Percentiles rank a stretch among this genome's conserved stretches.
Conservation (phyloP, 2,888 invertebrate genomes). For the Halocaridina rubra region DNA sequence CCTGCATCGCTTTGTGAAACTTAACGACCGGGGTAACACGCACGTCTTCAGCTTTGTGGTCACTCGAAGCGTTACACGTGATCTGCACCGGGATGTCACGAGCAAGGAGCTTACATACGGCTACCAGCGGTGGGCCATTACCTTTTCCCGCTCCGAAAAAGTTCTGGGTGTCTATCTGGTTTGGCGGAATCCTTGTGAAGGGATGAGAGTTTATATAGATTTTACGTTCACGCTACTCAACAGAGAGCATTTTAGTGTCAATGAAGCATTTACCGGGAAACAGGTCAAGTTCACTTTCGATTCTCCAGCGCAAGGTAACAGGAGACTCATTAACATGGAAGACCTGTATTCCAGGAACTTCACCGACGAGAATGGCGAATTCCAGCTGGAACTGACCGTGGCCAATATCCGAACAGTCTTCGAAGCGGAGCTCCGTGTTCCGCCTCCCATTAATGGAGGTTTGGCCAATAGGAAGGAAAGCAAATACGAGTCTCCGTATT, state of each 20-base stretch:
- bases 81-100: slow-evolving; percentile 82
- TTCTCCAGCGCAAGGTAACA: slow-evolving; percentile 76
- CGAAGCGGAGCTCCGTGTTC: slow-evolving; percentile 77
- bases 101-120: slow-evolving; percentile 86
- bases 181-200: slow-evolving; percentile 81
- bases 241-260: slow-evolving; percentile 84
- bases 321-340: slow-evolving; percentile 79
- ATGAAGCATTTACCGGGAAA: slow-evolving; percentile 83
- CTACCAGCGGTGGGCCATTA: slow-evolving; percentile 85
- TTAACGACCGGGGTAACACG: slow-evolving; percentile 84
- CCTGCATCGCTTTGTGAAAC: slow-evolving; percentile 83
- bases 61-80: slow-evolving; percentile 81
- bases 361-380: slow-evolving; percentile 83
- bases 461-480: slow-evolving; percentile 43
- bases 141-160: slow-evolving; percentile 81
- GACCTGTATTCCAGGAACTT: slow-evolving; percentile 80
- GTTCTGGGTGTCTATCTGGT: slow-evolving; percentile 83
- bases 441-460: slow-evolving; percentile 70
- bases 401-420: slow-evolving; percentile 81
- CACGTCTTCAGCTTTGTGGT: slow-evolving; percentile 87
- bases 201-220: slow-evolving; percentile 82
- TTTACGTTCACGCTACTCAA: slow-evolving; percentile 84
- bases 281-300: slow-evolving; percentile 73
- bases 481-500: slow-evolving; percentile 74
- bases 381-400: slow-evolving; percentile 82